Base-by-base conservation (phyloP, 2,888 invertebrate genomes). In the Stenotaenia linearis region DNA sequence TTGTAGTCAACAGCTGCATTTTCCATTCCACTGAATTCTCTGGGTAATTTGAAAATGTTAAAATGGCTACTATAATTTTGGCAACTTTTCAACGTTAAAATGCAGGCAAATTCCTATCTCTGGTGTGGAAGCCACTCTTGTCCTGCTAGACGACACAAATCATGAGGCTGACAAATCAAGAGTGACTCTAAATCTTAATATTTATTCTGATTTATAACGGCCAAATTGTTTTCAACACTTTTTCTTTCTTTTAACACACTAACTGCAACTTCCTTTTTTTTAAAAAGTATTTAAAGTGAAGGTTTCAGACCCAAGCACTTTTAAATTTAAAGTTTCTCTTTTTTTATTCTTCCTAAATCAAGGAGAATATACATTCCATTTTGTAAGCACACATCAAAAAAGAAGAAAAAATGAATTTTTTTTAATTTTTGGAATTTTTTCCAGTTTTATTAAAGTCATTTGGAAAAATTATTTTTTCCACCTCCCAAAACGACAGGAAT, bases 1-100 rank as follows among this genome's bases (percentile, higher is more conserved):
- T 69, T 69, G 69, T 69, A 69, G 69, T 69, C 69, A 69, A 69
- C 69, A 69, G 69, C 69, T 69, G 69, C 69, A 69, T 69, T 69
- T 69, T 69, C 69, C 69, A 69, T 69, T 69, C 69, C 28, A 69
- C 15, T 69, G 69, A 69, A 69, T 56, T n/a, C 69, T 69, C 69
- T 69, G 69, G 69, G 69, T 25, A 28, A 69, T 69, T 69, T 28
- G 50, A 28, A 69, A 69, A 28, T 28, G 69, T 69, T 69, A 69
- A 69, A 69, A 69, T 25, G 69, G 69, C 69, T 28, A 69, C 69
- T 28, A 18, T 25, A 18, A 69, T 28, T 25, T 69, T 69, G 69
- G 69, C 69, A 69, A 15, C 12, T 28, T 7, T 69, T 69, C 69
- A 69, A 69, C 23, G 28, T 69, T 50, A 50, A 50, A 50, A n/a